These are phyloP conservation scores for Agriotes lineatus DNA, from an alignment of 2,888 invertebrate species.

Conservation along the genomic window DNA sequence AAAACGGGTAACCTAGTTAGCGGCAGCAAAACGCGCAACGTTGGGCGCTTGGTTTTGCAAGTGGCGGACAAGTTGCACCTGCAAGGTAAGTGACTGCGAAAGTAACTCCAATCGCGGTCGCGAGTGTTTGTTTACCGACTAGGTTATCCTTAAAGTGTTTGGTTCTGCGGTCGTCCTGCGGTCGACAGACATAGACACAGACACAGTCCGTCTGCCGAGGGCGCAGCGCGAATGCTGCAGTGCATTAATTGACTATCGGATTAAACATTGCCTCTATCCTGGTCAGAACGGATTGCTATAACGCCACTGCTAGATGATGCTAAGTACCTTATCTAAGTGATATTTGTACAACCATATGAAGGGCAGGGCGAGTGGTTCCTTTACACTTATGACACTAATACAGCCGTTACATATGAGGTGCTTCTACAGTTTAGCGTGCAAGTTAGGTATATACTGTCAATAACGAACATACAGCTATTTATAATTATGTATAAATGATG, in stretches of 20 bases:
- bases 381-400: conserved; percentile 65
- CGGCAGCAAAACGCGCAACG: neutral
- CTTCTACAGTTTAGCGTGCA: conserved; percentile 65
- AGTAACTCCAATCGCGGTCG: conserved; percentile 14
- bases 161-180: conserved; percentile 27
- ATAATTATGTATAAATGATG: conserved; percentile 57
- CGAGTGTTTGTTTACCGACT: conserved; percentile 26
- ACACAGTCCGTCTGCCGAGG: conserved; percentile 25
- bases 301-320: conserved; percentile 50
- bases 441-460: conserved; percentile 60
- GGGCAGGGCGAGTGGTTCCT: conserved; percentile 62
- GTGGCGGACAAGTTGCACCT: neutral
- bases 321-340: conserved; percentile 53
- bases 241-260: conserved; percentile 53
- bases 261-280: conserved; percentile 50
- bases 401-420: conserved; percentile 65
- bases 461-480: conserved; percentile 63
- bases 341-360: conserved; percentile 57
- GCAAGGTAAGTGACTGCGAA: conserved; percentile 5
- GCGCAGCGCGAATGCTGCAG: conserved; percentile 39
- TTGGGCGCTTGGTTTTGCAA: conserved; percentile 1
- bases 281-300: conserved; percentile 49
- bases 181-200: conserved; percentile 22
- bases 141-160: conserved; percentile 33
- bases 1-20: conserved; percentile 18